These are phyloP conservation scores for Nasalis larvatus DNA, from an alignment of 2,113 vertebrate genomes.

Conservation along the genomic window DNA sequence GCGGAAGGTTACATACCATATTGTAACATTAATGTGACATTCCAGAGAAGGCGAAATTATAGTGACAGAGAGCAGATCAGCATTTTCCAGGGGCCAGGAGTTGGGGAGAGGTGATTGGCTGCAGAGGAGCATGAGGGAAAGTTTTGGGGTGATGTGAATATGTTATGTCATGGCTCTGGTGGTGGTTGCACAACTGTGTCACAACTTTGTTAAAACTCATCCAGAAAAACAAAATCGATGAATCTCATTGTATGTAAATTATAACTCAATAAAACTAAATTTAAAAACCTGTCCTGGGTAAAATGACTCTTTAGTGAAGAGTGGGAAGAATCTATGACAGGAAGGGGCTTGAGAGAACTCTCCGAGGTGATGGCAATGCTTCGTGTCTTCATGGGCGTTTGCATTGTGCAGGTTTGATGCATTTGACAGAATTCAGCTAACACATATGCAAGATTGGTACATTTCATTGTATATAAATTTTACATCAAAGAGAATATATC, in stretches of 20 bases:
- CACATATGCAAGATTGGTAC: background rate
- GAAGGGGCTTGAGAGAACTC: background rate
- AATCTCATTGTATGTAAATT: background rate
- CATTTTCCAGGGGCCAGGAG: background rate
- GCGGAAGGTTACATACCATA: background rate
- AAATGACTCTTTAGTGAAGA: background rate
- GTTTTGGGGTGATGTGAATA: background rate
- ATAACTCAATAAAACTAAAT: background rate
- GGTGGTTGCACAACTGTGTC: background rate
- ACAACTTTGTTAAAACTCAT: background rate
- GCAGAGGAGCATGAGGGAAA: background rate
- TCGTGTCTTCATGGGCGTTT: background rate
- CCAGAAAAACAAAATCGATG: background rate
- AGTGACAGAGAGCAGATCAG: background rate
- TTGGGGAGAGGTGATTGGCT: background rate
- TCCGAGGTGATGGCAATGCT: background rate
- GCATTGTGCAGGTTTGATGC: background rate
- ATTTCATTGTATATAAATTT: background rate
- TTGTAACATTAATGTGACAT: background rate
- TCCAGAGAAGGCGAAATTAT: background rate
- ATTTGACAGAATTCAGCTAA: background rate
- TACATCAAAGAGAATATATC: background rate
- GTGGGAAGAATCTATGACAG: background rate
- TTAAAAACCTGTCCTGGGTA: background rate
- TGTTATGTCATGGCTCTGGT: background rate